Conservation (phyloP, 2,113 vertebrate genomes). For the Poecile atricapillus region DNA sequence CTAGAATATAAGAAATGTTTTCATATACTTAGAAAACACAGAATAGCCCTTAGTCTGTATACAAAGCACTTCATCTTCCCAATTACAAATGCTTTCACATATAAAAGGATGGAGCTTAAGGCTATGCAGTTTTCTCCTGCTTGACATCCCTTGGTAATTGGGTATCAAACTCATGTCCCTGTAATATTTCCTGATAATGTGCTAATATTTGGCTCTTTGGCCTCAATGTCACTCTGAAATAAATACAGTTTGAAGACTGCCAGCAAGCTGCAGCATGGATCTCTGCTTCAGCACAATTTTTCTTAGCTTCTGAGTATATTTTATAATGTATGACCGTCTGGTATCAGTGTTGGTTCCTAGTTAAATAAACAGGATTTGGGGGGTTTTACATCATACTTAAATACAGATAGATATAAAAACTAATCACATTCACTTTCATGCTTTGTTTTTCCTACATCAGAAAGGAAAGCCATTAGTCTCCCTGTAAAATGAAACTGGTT, state of each 20-base stretch:
- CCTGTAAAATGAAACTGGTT: not conserved
- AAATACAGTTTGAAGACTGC: not conserved
- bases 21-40: not conserved
- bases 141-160: not conserved
- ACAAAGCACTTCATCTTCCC: not conserved
- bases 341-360: not conserved
- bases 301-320: not conserved
- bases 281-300: not conserved
- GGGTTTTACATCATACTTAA: fast-evolving
- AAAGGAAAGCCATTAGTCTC: not conserved
- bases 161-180: not conserved
- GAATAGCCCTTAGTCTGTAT: not conserved
- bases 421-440: not conserved
- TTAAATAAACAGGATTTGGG: not conserved
- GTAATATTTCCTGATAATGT: not conserved
- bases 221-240: not conserved
- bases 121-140: not conserved
- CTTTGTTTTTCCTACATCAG: not conserved
- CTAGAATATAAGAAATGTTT: not conserved
- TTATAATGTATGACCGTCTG: not conserved
- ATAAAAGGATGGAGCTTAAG: not conserved
- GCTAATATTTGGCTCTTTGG: not conserved
- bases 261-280: not conserved
- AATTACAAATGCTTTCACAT: not conserved
- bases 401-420: not conserved